These are phyloP conservation scores for Lethocerus indicus DNA, from an alignment of 1,140 invertebrate species.

Conservation along the genomic window DNA sequence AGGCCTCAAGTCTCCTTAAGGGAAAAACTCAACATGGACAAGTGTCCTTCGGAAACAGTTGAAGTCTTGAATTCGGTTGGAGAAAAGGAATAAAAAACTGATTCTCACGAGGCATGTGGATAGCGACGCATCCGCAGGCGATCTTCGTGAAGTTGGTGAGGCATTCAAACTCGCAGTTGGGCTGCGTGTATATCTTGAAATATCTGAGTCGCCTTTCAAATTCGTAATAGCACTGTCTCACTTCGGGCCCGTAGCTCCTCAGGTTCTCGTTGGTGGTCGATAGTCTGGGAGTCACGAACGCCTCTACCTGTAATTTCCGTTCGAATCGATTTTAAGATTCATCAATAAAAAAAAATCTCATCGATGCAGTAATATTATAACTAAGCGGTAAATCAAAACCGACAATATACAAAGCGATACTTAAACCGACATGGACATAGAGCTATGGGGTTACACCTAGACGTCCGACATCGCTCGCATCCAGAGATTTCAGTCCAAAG, in stretches of 20 bases:
- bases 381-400: too few relatives aligned
- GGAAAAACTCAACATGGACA: not conserved
- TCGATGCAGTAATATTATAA: too few relatives aligned
- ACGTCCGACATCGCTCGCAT: too few relatives aligned
- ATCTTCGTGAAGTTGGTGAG: conserved; percentile 17
- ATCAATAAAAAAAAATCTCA: too few relatives aligned
- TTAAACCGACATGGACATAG: too few relatives aligned
- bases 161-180: conserved; percentile 25
- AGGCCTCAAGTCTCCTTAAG: not conserved
- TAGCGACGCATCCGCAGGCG: not conserved
- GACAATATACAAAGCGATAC: too few relatives aligned
- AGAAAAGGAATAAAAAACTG: too few relatives aligned
- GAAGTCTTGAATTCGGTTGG: not conserved
- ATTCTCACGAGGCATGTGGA: conserved; percentile 4
- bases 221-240: conserved; percentile 33
- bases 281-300: conserved; percentile 4
- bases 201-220: conserved; percentile 37
- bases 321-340: too few relatives aligned
- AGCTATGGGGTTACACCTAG: too few relatives aligned
- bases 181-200: conserved; percentile 29
- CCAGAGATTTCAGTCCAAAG: too few relatives aligned
- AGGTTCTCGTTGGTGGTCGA: not conserved
- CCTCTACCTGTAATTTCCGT: not conserved
- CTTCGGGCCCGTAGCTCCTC: not conserved
- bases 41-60: too few relatives aligned